Evolutionary conservation across 2,113 vertebrate species (phyloP).

Genomic region (Clarias batrachus): DNA sequence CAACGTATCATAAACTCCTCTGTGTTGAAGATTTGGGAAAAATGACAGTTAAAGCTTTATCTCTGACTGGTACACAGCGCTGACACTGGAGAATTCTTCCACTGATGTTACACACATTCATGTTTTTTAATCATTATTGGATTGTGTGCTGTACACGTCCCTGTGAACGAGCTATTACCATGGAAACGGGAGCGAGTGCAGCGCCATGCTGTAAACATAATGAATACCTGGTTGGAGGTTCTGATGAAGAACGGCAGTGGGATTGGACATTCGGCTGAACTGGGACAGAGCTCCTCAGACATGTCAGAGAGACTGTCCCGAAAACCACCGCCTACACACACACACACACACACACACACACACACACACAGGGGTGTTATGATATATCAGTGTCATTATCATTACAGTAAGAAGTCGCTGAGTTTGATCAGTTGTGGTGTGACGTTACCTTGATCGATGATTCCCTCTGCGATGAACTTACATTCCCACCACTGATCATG

Average conservation of each 20-base stretch:
- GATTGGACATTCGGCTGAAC: constrained; percentile 87
- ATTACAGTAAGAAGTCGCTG: background rate
- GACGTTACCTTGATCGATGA: constrained; percentile 90
- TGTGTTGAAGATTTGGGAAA: too few species aligned
- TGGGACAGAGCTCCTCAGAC: constrained; percentile 96
- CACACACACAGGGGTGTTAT: background rate
- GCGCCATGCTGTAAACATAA: background rate
- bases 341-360: constrained; percentile 6
- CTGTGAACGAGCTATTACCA: background rate
- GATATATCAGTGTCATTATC: background rate
- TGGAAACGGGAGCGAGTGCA: background rate
- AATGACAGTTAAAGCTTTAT: too few species aligned
- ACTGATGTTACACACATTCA: too few species aligned
- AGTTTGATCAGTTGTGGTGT: background rate
- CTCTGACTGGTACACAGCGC: too few species aligned
- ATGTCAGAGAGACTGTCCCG: constrained; percentile 96
- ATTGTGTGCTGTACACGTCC: too few species aligned
- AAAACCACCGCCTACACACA: constrained; percentile 85
- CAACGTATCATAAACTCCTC: too few species aligned
- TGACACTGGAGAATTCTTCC: too few species aligned
- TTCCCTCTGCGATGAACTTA: constrained; percentile 97
- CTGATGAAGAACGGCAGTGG: constrained; percentile 93
- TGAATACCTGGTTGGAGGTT: constrained; percentile 89
- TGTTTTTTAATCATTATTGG: too few species aligned
- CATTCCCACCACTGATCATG: constrained; percentile 99